phyloP scores from a whole-genome alignment of 2,888 invertebrate species.

The Oligia latruncula region DNA sequence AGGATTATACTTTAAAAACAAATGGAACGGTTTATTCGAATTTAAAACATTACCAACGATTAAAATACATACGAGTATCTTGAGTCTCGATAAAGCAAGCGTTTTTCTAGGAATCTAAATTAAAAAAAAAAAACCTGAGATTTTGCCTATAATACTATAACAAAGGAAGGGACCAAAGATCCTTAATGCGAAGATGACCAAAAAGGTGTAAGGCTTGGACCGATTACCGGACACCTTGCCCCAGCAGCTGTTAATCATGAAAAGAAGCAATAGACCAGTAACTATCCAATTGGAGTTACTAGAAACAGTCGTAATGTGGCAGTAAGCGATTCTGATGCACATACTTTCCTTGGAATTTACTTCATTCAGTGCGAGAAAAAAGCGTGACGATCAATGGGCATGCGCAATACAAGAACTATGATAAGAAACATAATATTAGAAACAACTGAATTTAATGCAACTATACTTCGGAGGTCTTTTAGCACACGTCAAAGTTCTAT shows the following conservation, averaged over 20 bases:
- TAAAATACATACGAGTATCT: not conserved
- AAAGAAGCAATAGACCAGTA: not conserved
- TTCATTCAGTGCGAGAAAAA: conserved; percentile 35
- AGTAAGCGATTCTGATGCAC: conserved; percentile 2
- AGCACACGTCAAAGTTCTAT: too few relatives aligned
- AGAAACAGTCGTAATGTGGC: conserved; percentile 8
- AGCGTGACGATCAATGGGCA: conserved; percentile 33
- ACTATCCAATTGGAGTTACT: not conserved
- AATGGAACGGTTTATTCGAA: too few relatives aligned
- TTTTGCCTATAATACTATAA: not conserved
- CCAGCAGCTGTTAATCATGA: not conserved
- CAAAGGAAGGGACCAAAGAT: not conserved
- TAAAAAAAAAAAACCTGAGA: too few relatives aligned
- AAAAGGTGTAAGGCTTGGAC: not conserved
- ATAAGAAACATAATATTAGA: not conserved
- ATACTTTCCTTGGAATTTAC: conserved; percentile 19
- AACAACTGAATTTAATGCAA: not conserved
- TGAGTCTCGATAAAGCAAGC: not conserved
- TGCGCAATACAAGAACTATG: not conserved
- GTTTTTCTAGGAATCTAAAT: not conserved
- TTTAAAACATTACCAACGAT: not conserved
- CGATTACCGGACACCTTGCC: not conserved
- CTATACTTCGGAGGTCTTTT: not conserved
- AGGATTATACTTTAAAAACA: not conserved
- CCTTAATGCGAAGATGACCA: not conserved